Evolutionary conservation across 2,888 invertebrate species (phyloP), one percentile per base, ranked within the genome.

Genomic region (Neoaliturus tenellus): DNA sequence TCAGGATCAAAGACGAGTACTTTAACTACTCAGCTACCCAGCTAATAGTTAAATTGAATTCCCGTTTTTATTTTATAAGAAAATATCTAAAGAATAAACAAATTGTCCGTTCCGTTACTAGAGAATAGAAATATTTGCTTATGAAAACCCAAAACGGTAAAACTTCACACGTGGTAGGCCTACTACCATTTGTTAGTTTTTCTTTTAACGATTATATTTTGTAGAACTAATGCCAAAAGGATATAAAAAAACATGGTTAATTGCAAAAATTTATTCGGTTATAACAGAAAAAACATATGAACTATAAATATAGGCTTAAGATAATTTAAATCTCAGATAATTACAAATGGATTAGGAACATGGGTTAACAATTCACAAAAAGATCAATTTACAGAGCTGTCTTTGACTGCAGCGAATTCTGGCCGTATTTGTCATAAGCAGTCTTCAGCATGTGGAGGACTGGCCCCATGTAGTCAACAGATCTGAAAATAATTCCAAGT

Each of bases 381-480:
- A 28, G 8, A 14, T 28, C 28, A 62, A 20, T 55, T 14, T 28
- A 62, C 28, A 62, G 62, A 62, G 28, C 17, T 3, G 5, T 69
- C 39, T 35, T 69, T 20, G 69, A 33, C 4, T 35, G 31, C 67
- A 17, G 0, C 39, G 44, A 0, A 28, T 78, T 51, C 31, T 78
- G 78, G 6, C 82, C 73, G 28, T 82, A 82, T 41, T 51, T 82
- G 73, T 73, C 82, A 39, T 82, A 82, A 33, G 82, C 82, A 0
- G 82, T 55, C 41, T 82, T 82, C 73, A 82, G 28, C 35, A 73
- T 73, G 17, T 73, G 31, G 4, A 82, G 73, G 10, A 82, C 58
- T 20, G 82, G 82, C 0, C 82, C 82, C 35, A 82, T 69, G 48
- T 82, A 82, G 25, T 82, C 82, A 51, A 82, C 39, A 3, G 82